Evolutionary conservation across 2,113 vertebrate species (phyloP).

Genomic region (Recurvirostra avosetta): DNA sequence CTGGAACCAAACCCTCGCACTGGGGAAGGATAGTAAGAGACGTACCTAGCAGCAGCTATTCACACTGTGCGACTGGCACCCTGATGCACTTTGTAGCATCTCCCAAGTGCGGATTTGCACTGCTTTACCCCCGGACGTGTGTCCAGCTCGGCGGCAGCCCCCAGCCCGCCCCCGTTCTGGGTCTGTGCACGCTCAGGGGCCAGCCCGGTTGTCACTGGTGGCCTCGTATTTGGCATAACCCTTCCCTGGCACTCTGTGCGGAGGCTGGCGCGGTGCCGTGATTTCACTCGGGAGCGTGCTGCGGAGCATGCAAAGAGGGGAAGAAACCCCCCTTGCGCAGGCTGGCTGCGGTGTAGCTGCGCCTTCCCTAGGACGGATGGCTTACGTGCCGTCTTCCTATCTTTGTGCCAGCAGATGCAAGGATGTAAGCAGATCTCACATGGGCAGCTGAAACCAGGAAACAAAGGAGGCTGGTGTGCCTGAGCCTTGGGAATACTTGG

Average conservation of each 20-base stretch:
- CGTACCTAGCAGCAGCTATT: accelerated
- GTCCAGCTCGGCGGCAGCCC: accelerated
- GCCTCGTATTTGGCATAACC: background rate
- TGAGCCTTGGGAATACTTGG: conserved; percentile 67
- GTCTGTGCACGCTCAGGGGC: accelerated
- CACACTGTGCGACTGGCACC: accelerated
- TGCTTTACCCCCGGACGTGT: accelerated
- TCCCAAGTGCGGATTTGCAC: accelerated
- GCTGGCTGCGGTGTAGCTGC: background rate
- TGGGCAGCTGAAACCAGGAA: conserved; percentile 49
- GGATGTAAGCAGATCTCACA: conserved; percentile 29
- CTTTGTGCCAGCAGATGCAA: conserved; percentile 24
- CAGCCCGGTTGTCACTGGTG: background rate
- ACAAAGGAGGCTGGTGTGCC: conserved; percentile 57
- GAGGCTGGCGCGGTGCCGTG: accelerated
- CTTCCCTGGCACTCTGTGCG: background rate
- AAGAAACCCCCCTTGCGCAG: background rate
- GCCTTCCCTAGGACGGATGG: background rate
- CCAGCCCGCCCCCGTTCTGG: accelerated
- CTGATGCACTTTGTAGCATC: accelerated
- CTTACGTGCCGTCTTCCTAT: background rate
- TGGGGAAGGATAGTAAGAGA: background rate
- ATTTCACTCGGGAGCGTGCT: accelerated
- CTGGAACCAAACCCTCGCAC: background rate
- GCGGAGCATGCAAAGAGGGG: background rate